Evolutionary conservation across 1,140 invertebrate species (phyloP), one percentile per base, ranked within the genome.

Genomic region (Bombus vancouverensis): DNA sequence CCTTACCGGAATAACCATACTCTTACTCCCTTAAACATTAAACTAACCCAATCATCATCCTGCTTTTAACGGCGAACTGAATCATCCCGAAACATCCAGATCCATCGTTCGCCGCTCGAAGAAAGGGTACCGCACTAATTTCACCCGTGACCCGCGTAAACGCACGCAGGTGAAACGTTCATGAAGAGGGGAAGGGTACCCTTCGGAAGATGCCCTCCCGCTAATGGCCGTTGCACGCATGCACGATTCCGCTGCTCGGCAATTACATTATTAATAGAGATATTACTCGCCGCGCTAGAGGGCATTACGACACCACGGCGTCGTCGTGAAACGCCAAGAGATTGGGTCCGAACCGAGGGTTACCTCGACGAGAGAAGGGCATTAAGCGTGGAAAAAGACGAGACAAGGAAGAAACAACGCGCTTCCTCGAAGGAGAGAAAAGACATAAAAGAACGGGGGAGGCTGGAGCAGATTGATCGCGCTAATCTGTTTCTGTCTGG

Each of bases 211-310:
- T 57, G 47, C 68, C 44, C 78, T 86, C 72, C 59, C 71, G 32
- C 85, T 93, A 93, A 93, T 93, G 91, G 89, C 87, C 90, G 85
- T 66, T 81, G 88, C 80, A 83, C 83, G 90, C 87, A 86, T 90
- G 89, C 92, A 91, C 89, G 91, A 92, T 92, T 88, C 90, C 86
- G 65, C 75, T 81, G 90, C 88, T 86, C 87, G 86, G 91, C 92
- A 92, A 92, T 93, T 92, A 92, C 91, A 92, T 93, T 92, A 93
- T 92, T 93, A 93, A 93, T 93, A 92, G 92, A 92, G 92, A 92
- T 92, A 93, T 93, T 93, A 92, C 89, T 89, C 86, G 86, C 85
- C 77, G 78, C 81, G 81, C 83, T 80, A 81, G 71, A 39, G 37
- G 81, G 84, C 86, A 92, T 93, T 93, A 93, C 92, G 89, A 92